These are phyloP conservation scores for Epinotia demarniana DNA, from an alignment of 2,888 invertebrate species.

Conservation along the genomic window DNA sequence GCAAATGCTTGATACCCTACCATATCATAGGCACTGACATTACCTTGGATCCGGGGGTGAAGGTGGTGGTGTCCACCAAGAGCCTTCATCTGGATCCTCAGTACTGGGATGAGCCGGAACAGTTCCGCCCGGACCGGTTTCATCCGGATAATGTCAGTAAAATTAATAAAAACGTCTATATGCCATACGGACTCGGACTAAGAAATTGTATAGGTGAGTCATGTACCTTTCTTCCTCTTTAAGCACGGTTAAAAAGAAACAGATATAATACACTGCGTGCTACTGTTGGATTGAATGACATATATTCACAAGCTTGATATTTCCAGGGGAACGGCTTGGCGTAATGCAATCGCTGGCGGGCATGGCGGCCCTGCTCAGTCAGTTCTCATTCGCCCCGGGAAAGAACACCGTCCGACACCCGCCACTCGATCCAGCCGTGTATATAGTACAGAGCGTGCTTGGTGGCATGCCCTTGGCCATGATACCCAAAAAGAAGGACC, in stretches of 20 bases:
- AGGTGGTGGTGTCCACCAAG: conserved; percentile 7
- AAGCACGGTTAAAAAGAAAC: no score
- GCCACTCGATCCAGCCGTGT: conserved; percentile 38
- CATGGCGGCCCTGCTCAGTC: conserved; percentile 41
- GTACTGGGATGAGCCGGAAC: conserved; percentile 15
- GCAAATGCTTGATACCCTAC: conserved; percentile 41
- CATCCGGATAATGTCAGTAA: conserved; percentile 1
- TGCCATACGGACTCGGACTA: conserved; percentile 9
- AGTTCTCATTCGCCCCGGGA: conserved; percentile 40
- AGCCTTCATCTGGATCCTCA: conserved; percentile 5
- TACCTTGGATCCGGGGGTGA: conserved; percentile 44
- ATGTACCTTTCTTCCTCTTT: no score
- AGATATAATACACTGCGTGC: no score
- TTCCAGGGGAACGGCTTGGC: conserved; percentile 44
- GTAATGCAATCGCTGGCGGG: conserved; percentile 46
- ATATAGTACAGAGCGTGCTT: conserved; percentile 46
- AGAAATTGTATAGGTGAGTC: conserved; percentile 19
- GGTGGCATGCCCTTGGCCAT: conserved; percentile 48
- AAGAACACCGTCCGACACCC: conserved; percentile 42
- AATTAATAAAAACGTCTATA: conserved; percentile 12
- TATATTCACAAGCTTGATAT: neutral
- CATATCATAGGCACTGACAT: conserved; percentile 38
- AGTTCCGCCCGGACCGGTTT: conserved; percentile 15
- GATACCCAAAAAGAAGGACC: conserved; percentile 32
- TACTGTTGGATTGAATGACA: no score